Conservation (phyloP, 2,888 invertebrate species). For the Ceramica pisi region DNA sequence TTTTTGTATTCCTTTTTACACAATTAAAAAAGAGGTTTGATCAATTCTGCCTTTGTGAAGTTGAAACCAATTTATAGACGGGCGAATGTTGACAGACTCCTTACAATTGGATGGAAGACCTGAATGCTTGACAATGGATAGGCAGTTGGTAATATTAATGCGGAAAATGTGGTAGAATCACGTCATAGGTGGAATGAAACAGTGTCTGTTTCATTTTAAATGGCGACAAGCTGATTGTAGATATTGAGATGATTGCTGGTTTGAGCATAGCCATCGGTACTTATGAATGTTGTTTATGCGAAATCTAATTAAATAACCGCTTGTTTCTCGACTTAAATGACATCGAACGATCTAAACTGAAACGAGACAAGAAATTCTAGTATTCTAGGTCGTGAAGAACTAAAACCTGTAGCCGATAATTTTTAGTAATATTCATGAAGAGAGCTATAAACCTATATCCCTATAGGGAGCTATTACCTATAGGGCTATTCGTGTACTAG, state of each 20-base stretch:
- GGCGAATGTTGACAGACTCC: slow-evolving; percentile 49
- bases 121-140: slow-evolving; percentile 31
- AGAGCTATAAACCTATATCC: too few relatives aligned
- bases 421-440: too few relatives aligned
- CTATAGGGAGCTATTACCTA: too few relatives aligned
- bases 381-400: too few relatives aligned
- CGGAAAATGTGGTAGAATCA: neutral
- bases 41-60: slow-evolving; percentile 66
- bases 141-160: slow-evolving; percentile 27
- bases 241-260: neutral
- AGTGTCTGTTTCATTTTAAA: neutral
- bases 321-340: too few relatives aligned
- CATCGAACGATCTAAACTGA: neutral
- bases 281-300: too few relatives aligned
- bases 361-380: neutral
- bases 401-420: neutral
- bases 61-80: slow-evolving; percentile 62
- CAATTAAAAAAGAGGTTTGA: slow-evolving; percentile 70
- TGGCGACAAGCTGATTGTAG: neutral
- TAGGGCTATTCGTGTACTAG: too few relatives aligned
- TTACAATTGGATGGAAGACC: slow-evolving; percentile 35
- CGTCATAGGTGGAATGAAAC: slow-evolving; percentile 10
- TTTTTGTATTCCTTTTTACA: slow-evolving; percentile 71
- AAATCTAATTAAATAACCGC: too few relatives aligned
- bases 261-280: neutral